phyloP scores from a whole-genome alignment of 1,140 invertebrate species.

The Dinoponera quadriceps region DNA sequence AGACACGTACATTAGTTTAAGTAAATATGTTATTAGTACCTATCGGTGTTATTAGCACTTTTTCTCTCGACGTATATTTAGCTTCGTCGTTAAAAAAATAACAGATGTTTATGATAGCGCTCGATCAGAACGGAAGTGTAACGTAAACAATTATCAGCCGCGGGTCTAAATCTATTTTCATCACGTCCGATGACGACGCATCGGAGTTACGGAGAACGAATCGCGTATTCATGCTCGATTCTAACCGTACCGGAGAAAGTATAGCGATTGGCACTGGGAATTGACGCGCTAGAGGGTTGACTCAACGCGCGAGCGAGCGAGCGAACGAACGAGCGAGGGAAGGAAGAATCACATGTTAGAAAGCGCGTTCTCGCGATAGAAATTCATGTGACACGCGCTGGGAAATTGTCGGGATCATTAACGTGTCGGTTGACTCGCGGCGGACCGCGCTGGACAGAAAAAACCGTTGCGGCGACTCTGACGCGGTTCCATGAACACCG shows the following conservation, averaged over 20 bases:
- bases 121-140: background rate
- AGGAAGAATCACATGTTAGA: constrained; percentile 51
- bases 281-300: constrained; percentile 32
- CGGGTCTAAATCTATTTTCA: background rate
- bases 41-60: no score
- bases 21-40: no score
- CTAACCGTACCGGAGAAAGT: constrained; percentile 17
- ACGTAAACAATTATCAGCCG: background rate
- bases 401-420: constrained; percentile 40
- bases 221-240: background rate
- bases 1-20: no score
- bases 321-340: no score
- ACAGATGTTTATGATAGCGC: no score
- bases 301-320: constrained; percentile 17
- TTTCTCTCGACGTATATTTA: no score
- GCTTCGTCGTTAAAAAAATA: no score
- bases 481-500: background rate
- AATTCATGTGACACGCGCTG: constrained; percentile 46
- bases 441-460: background rate
- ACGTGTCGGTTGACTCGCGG: background rate
- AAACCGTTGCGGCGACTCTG: no score
- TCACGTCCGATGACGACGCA: background rate
- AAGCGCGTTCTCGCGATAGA: constrained; percentile 48
- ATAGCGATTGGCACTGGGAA: constrained; percentile 27
- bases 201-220: background rate